A percentile compares a stretch with the other conserved stretches of the same genome.
Conservation (phyloP, 2,888 invertebrate genomes). For the Cordilura impudica region DNA sequence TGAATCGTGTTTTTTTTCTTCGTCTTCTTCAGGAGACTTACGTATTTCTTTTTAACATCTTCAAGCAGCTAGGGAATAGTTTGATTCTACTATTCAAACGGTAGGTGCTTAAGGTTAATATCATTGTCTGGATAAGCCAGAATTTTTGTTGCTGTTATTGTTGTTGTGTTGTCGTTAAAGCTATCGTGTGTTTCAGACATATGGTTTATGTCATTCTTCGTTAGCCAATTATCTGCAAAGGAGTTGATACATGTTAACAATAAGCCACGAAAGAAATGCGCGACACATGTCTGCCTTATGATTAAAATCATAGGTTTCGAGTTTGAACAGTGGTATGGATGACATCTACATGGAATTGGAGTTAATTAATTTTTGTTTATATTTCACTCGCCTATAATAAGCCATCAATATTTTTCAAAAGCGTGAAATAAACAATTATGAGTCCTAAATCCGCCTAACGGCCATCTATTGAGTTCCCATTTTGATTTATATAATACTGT, state of each 20-base stretch:
- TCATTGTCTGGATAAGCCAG: constrained; percentile 52
- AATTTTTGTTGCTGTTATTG: no score
- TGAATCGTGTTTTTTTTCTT: not conserved
- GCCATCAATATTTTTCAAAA: no score
- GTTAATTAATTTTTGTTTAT: no score
- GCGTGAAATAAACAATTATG: no score
- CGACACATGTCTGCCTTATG: constrained; percentile 21
- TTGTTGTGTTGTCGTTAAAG: constrained; percentile 41
- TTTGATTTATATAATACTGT: no score
- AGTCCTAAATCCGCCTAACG: no score
- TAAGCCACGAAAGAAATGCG: constrained; percentile 23
- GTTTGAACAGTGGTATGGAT: constrained; percentile 11
- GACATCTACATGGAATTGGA: no score
- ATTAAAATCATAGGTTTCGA: constrained; percentile 13
- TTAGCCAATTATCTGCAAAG: constrained; percentile 61
- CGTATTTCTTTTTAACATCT: not conserved
- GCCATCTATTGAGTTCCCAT: no score
- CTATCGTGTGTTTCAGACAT: constrained; percentile 50
- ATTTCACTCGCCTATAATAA: no score
- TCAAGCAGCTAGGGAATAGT: not conserved
- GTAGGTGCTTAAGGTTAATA: constrained; percentile 48
- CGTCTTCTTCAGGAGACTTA: not conserved
- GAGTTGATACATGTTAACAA: constrained; percentile 47
- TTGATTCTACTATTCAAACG: constrained; percentile 32
- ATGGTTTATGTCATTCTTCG: constrained; percentile 57